These are phyloP conservation scores for Trachurus trachurus DNA, from an alignment of 2,797 vertebrate species.

Conservation along the genomic window DNA sequence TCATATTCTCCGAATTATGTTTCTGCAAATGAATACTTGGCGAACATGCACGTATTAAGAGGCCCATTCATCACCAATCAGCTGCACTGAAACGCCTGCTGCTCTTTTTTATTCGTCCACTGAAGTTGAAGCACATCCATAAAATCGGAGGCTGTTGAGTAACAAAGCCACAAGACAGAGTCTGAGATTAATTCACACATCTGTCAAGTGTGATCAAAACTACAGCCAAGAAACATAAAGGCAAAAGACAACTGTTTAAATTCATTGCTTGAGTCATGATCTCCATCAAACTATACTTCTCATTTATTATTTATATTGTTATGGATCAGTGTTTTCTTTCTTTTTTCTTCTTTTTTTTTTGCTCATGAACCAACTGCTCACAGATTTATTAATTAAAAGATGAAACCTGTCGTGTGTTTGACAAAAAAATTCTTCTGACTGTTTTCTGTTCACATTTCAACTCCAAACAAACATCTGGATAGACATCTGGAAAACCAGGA, in stretches of 20 bases:
- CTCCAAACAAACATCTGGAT: conserved; percentile 4
- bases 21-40: conserved; percentile 3
- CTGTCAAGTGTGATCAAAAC: conserved; percentile 21
- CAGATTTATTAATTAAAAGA: background rate
- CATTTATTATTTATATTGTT: conserved; percentile 29
- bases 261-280: background rate
- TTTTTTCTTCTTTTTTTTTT: background rate
- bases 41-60: conserved; percentile 30
- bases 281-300: background rate
- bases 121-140: conserved; percentile 22
- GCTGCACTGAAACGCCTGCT: conserved; percentile 24
- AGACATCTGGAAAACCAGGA: background rate
- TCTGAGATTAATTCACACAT: background rate
- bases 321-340: background rate
- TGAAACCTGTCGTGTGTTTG: conserved; percentile 25
- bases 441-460: conserved; percentile 16
- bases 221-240: background rate
- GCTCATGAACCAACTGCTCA: too few species aligned
- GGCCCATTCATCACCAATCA: conserved; percentile 22
- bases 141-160: conserved; percentile 16
- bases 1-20: conserved; percentile 12
- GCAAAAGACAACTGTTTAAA: background rate
- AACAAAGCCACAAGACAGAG: background rate
- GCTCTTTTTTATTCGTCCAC: conserved; percentile 9
- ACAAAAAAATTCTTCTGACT: background rate